These are phyloP conservation scores for Nomada lathburiana DNA, from an alignment of 2,888 invertebrate genomes.

Conservation along the genomic window DNA sequence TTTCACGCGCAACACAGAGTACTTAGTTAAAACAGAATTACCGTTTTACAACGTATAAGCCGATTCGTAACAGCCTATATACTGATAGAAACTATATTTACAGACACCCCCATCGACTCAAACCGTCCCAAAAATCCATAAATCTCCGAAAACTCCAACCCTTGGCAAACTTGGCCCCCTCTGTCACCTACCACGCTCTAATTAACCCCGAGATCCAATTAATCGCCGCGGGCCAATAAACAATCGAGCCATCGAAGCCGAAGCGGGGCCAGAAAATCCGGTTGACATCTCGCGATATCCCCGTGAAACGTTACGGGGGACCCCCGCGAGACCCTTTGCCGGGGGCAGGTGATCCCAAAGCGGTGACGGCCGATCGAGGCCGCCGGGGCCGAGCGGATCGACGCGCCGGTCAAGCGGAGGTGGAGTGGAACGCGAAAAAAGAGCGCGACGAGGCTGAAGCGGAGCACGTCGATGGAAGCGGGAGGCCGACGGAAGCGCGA, in stretches of 20 bases:
- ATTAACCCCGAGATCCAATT: neutral
- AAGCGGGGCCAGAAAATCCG: neutral
- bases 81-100: too few species aligned
- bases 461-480: constrained; percentile 62
- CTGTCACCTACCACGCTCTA: neutral
- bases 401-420: constrained; percentile 54
- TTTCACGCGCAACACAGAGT: too few species aligned
- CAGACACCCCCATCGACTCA: too few species aligned
- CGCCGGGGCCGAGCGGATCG: constrained; percentile 57
- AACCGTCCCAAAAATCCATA: too few species aligned
- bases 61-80: too few species aligned
- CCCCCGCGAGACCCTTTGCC: neutral
- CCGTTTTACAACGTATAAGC: too few species aligned
- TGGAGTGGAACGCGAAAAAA: constrained; percentile 61
- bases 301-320: neutral
- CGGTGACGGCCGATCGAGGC: constrained; percentile 73
- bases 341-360: constrained; percentile 11
- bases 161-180: neutral
- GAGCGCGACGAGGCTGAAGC: constrained; percentile 55
- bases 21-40: too few species aligned
- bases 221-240: constrained; percentile 19
- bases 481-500: constrained; percentile 69
- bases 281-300: neutral
- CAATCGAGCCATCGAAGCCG: neutral
- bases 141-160: neutral